A percentile compares a stretch with the other conserved stretches of the same genome.
Conservation (phyloP, 2,888 invertebrate genomes). For the Autographa pulchrina region DNA sequence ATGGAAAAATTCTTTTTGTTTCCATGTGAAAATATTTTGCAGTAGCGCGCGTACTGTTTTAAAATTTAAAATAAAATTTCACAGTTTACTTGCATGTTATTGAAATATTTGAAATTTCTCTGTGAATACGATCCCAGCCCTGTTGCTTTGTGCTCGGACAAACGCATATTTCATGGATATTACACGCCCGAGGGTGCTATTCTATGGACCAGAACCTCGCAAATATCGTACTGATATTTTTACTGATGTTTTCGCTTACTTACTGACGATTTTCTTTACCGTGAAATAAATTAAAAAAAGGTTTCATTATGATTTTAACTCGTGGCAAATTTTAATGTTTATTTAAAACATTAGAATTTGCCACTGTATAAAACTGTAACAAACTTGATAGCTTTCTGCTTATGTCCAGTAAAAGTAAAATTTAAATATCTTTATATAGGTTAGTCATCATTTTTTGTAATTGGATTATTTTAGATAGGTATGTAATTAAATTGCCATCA, state of each 20-base stretch:
- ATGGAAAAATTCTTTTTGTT: slow-evolving; percentile 43
- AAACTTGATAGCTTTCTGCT: too few species aligned
- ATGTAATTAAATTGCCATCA: too few species aligned
- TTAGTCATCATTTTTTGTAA: too few species aligned
- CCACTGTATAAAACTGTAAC: too few species aligned
- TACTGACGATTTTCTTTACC: slow-evolving; percentile 26
- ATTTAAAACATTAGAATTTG: too few species aligned
- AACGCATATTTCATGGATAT: slow-evolving; percentile 76
- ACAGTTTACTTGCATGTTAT: slow-evolving; percentile 68
- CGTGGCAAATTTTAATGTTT: too few species aligned
- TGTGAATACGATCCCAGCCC: slow-evolving; percentile 60
- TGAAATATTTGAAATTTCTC: slow-evolving; percentile 78
- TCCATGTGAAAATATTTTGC: slow-evolving; percentile 41
- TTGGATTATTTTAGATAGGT: too few species aligned
- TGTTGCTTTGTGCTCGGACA: slow-evolving; percentile 75
- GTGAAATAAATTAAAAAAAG: too few species aligned
- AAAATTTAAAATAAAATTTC: slow-evolving; percentile 65
- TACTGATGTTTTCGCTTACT: slow-evolving; percentile 52
- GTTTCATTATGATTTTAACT: too few species aligned
- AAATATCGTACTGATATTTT: slow-evolving; percentile 53
- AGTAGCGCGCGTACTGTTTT: slow-evolving; percentile 50
- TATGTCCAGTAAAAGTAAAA: too few species aligned
- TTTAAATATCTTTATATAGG: too few species aligned
- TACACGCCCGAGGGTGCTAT: slow-evolving; percentile 67
- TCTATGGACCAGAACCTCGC: slow-evolving; percentile 54